Evolutionary conservation across 2,888 invertebrate genomes (phyloP).

Genomic region (Sphecodes monilicornis): DNA sequence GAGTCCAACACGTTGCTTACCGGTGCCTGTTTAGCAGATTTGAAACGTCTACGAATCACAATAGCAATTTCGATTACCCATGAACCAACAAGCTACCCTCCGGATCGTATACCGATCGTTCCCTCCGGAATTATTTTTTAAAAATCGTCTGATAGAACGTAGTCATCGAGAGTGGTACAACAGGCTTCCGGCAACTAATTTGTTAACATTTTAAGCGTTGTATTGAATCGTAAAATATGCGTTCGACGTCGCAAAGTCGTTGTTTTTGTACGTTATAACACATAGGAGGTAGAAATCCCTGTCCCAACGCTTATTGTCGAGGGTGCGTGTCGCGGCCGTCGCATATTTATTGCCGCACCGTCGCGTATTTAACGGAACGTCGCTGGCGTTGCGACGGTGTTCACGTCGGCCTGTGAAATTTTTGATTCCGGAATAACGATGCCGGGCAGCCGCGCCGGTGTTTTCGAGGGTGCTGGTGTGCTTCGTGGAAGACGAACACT

Average conservation of each 20-base stretch:
- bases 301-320: not conserved
- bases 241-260: not conserved
- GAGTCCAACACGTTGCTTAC: no score
- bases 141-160: no score
- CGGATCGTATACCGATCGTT: no score
- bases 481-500: constrained; percentile 61
- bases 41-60: no score
- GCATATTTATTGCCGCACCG: not conserved
- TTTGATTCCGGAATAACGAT: constrained; percentile 51
- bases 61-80: no score
- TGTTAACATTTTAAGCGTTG: no score
- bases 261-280: not conserved
- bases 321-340: not conserved
- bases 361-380: constrained; percentile 1
- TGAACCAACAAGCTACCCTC: no score
- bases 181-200: no score
- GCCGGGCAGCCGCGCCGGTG: constrained; percentile 21
- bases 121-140: no score
- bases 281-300: not conserved
- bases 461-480: constrained; percentile 51
- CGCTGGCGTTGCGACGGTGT: not conserved
- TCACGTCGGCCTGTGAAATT: constrained; percentile 6
- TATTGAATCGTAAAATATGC: no score
- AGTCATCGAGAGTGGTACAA: no score
- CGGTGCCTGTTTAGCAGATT: no score